These are phyloP conservation scores for Sebastes iracundus DNA, from an alignment of 2,797 vertebrate genomes.

Conservation along the genomic window DNA sequence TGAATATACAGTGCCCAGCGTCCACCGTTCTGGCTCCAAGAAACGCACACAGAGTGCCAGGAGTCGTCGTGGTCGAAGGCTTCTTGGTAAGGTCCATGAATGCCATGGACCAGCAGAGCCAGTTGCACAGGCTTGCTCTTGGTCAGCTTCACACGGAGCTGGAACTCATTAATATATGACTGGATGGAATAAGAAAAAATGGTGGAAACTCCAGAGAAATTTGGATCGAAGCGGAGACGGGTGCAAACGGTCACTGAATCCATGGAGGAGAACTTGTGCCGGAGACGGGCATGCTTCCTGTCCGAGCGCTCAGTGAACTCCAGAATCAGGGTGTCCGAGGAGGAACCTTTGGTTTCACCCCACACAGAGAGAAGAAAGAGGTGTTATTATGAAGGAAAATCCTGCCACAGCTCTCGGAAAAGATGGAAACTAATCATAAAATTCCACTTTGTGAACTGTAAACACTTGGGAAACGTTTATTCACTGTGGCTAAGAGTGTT, in stretches of 20 bases:
- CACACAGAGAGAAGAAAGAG: constrained; percentile 26
- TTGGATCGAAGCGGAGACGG: constrained; percentile 67
- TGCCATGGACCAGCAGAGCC: constrained; percentile 76
- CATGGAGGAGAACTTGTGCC: constrained; percentile 76
- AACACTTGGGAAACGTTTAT: constrained; percentile 43
- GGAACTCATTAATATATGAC: constrained; percentile 79
- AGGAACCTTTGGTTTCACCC: constrained; percentile 57
- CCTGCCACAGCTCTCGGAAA: constrained; percentile 24
- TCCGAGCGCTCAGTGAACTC: constrained; percentile 70
- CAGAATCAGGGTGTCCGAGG: constrained; percentile 63
- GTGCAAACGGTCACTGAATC: constrained; percentile 76
- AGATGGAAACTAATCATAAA: constrained; percentile 35
- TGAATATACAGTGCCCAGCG: constrained; percentile 73
- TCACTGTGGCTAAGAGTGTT: constrained; percentile 14
- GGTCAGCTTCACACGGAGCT: constrained; percentile 75
- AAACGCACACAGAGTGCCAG: constrained; percentile 81
- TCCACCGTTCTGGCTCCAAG: constrained; percentile 74
- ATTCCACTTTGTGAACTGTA: constrained; percentile 35
- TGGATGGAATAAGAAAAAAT: constrained; percentile 82
- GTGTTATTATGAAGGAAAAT: constrained; percentile 15
- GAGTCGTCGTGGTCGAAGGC: constrained; percentile 72
- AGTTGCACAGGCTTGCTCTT: constrained; percentile 69
- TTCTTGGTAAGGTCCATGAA: constrained; percentile 61
- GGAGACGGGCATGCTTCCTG: constrained; percentile 69
- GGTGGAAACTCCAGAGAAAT: constrained; percentile 73